Conservation (phyloP, 2,888 invertebrate species). For the Ornithoptera alexandrae region DNA sequence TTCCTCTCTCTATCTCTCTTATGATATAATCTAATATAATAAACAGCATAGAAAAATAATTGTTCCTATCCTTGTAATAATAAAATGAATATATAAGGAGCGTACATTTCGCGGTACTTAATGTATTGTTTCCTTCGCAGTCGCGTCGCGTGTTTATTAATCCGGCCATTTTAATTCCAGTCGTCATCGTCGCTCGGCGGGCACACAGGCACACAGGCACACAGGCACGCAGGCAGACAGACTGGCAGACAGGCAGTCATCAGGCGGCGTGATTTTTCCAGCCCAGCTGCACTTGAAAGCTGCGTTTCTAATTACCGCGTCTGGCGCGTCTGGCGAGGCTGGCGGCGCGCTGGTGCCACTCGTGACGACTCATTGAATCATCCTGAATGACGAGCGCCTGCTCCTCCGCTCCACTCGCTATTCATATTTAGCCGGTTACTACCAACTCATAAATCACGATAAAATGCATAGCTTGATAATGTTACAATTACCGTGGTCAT, state of each 20-base stretch:
- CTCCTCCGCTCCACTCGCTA: no score
- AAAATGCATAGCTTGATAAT: no score
- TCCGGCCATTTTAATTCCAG: constrained; percentile 19
- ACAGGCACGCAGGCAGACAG: background rate
- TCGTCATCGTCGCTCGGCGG: constrained; percentile 15
- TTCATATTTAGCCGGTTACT: no score
- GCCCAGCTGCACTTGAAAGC: constrained; percentile 21
- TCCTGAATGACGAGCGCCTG: no score
- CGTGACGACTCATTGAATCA: constrained; percentile 12
- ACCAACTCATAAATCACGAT: no score
- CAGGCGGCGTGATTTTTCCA: constrained; percentile 24
- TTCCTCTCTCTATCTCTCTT: no score
- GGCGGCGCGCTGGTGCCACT: constrained; percentile 16
- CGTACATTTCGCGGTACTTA: background rate
- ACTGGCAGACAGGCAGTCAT: constrained; percentile 19
- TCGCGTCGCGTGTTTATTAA: constrained; percentile 8
- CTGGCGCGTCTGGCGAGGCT: background rate
- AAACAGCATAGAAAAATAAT: no score
- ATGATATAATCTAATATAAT: no score
- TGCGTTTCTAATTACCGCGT: constrained; percentile 26
- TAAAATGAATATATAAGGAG: no score
- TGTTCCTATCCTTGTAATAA: no score
- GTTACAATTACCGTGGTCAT: no score
- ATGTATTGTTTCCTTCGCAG: constrained; percentile 8
- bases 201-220: no score